phyloP scores from a whole-genome alignment of 2,797 vertebrate species.

The Eulemur mongoz region DNA sequence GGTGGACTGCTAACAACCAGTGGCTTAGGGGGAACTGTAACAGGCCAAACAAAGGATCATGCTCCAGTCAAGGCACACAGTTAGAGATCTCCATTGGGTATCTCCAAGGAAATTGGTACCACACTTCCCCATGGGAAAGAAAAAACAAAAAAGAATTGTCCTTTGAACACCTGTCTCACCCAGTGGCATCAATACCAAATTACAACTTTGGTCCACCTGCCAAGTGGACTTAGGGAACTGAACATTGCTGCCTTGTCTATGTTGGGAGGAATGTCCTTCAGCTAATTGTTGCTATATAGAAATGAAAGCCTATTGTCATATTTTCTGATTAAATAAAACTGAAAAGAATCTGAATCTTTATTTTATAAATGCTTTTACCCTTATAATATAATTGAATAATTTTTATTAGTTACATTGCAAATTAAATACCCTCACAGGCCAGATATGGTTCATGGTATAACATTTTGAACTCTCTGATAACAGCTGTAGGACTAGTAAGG shows the following conservation, averaged over 20 bases:
- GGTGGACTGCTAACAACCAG: neutral
- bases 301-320: neutral
- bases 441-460: neutral
- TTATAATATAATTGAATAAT: neutral
- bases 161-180: neutral
- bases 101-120: neutral
- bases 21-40: neutral
- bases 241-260: neutral
- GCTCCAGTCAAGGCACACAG: accelerated
- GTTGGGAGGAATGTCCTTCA: neutral
- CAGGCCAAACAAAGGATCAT: neutral
- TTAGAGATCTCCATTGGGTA: neutral
- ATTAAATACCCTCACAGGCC: neutral
- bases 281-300: neutral
- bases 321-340: neutral
- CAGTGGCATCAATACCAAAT: neutral
- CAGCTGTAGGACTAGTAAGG: neutral
- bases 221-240: neutral
- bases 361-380: neutral
- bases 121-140: neutral
- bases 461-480: neutral
- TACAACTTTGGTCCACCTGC: neutral
- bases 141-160: neutral
- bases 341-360: neutral
- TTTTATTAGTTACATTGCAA: neutral